Evolutionary conservation across 1,140 invertebrate genomes (phyloP).

Genomic region (Catajapyx aquilonaris): DNA sequence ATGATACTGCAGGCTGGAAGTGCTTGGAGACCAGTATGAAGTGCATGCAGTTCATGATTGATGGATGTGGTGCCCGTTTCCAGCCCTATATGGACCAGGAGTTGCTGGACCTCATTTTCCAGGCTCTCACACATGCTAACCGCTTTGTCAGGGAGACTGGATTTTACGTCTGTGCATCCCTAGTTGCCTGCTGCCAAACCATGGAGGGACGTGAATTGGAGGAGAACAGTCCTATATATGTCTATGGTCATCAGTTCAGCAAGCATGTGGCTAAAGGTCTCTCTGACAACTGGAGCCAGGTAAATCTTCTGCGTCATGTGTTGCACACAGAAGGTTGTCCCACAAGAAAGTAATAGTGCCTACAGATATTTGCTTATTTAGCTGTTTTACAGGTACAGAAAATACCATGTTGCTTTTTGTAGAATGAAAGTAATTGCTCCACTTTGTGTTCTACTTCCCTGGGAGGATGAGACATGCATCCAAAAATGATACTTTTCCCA

Average conservation of each 20-base stretch:
- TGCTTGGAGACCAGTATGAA: conserved; percentile 33
- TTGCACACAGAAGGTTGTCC: too few relatives aligned
- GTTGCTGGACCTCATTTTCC: conserved; percentile 26
- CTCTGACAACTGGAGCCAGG: conserved; percentile 35
- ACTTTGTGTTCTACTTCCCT: too few relatives aligned
- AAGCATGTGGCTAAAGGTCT: conserved; percentile 24
- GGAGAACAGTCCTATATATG: conserved; percentile 19
- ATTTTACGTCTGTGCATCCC: conserved; percentile 26
- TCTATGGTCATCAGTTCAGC: conserved; percentile 24
- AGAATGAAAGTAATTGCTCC: too few relatives aligned
- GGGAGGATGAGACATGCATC: too few relatives aligned
- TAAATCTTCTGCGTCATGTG: conserved; percentile 11
- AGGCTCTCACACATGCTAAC: conserved; percentile 26
- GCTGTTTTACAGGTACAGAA: too few relatives aligned
- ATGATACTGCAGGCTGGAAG: conserved; percentile 33
- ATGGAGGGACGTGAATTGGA: neutral
- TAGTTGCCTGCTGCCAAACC: conserved; percentile 15
- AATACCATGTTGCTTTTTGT: too few relatives aligned
- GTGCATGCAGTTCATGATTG: conserved; percentile 27
- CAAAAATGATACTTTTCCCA: too few relatives aligned
- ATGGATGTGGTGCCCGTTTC: conserved; percentile 24
- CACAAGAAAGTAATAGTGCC: too few relatives aligned
- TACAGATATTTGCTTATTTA: too few relatives aligned
- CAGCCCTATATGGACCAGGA: conserved; percentile 23
- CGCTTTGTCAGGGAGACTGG: conserved; percentile 33